These are phyloP conservation scores for Cololabis saira DNA, from an alignment of 2,113 vertebrate genomes.

Conservation along the genomic window DNA sequence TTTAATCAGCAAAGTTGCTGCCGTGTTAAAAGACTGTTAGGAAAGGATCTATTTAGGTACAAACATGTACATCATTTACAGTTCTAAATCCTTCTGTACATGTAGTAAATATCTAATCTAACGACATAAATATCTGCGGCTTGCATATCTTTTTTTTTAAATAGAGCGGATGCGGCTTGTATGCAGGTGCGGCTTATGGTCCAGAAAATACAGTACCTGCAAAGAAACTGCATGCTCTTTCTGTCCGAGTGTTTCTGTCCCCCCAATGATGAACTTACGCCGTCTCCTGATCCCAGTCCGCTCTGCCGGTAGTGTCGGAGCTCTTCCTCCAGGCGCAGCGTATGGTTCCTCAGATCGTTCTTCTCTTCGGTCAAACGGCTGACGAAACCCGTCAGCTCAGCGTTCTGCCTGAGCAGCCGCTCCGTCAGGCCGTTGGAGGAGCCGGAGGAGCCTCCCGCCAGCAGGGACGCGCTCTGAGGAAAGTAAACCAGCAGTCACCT, in stretches of 20 bases:
- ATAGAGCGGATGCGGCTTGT: too few relatives aligned
- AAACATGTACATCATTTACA: too few relatives aligned
- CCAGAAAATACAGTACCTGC: too few relatives aligned
- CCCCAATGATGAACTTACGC: slow-evolving; percentile 48
- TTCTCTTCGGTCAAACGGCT: slow-evolving; percentile 94
- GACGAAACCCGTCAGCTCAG: slow-evolving; percentile 92
- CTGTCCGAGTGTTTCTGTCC: neutral
- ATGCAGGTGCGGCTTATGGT: too few relatives aligned
- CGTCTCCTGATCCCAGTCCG: slow-evolving; percentile 62
- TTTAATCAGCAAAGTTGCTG: too few relatives aligned
- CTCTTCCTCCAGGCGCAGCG: slow-evolving; percentile 90
- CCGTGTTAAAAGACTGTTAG: too few relatives aligned
- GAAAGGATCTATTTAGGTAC: too few relatives aligned
- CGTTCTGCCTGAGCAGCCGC: slow-evolving; percentile 92
- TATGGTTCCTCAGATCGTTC: slow-evolving; percentile 90
- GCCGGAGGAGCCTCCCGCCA: slow-evolving; percentile 76
- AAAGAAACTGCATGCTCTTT: neutral
- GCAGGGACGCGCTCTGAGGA: slow-evolving; percentile 68
- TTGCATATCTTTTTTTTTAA: too few relatives aligned
- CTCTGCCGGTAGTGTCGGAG: slow-evolving; percentile 80
- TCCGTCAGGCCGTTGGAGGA: slow-evolving; percentile 86
- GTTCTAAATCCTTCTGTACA: too few relatives aligned
- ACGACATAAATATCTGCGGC: too few relatives aligned
- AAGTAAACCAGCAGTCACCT: slow-evolving; percentile 16
- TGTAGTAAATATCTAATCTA: too few relatives aligned